phyloP scores from a whole-genome alignment of 2,888 invertebrate species.

The Trisateles emortualis region DNA sequence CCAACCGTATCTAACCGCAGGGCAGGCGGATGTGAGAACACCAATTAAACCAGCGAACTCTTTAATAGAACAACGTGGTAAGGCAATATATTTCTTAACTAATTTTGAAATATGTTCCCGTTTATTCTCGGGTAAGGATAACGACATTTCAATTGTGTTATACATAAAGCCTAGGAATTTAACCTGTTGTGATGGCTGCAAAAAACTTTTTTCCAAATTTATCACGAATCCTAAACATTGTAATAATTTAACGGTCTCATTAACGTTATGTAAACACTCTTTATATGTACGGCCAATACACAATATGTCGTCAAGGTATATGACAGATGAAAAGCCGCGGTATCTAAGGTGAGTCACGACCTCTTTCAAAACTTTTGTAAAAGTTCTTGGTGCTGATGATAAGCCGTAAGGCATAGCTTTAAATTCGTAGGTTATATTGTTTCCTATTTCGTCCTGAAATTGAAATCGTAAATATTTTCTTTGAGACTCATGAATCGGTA shows the following conservation, averaged over 20 bases:
- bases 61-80: too few species aligned
- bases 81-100: too few species aligned
- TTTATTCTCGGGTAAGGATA: conserved; percentile 5
- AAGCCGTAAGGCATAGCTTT: conserved; percentile 8
- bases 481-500: conserved; percentile 17
- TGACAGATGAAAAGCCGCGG: not conserved
- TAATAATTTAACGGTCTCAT: conserved; percentile 2
- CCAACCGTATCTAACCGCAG: too few species aligned
- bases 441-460: conserved; percentile 9
- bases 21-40: too few species aligned
- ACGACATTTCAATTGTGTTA: conserved; percentile 6
- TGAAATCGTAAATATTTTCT: conserved; percentile 38
- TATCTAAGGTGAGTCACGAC: conserved; percentile 1
- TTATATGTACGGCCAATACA: conserved; percentile 8
- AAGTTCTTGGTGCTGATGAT: not conserved
- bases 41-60: not conserved
- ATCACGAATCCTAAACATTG: conserved; percentile 24
- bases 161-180: conserved; percentile 30
- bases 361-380: conserved; percentile 11
- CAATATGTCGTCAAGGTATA: conserved; percentile 14
- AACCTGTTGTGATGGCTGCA: conserved; percentile 11
- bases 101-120: not conserved
- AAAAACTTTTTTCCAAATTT: conserved; percentile 24
- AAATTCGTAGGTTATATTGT: conserved; percentile 7
- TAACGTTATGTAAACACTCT: conserved; percentile 8